Evolutionary conservation across 2,113 vertebrate genomes (phyloP), one percentile per base, ranked within the genome.

Genomic region (Apeltes quadracus): DNA sequence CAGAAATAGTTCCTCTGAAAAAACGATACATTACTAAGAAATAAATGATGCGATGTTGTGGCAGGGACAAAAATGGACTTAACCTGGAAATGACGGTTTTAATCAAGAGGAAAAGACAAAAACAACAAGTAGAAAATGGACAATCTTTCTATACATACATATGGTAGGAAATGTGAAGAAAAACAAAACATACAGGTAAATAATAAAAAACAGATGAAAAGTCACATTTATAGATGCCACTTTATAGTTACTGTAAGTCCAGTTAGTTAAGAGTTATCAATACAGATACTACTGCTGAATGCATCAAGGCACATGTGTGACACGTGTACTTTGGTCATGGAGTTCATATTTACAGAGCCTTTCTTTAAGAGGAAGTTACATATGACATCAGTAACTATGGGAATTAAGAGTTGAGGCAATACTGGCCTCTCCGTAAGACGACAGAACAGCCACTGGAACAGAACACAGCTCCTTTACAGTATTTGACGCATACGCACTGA

Each of bases 111-210:
- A 86, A 80, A 84, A 85, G 79, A 78, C 69, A 86, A 91, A 80
- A 84, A 82, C 65, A 85, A 75, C 68, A 89, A n/a, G 85, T 91
- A 91, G 71, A 91, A 92, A 90, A 92, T 92, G 90, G 88, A 90
- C 54, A 87, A 88, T 89, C 86, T 89, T 88, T 91, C 89, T 91
- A 91, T 91, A 92, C 88, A 92, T 88, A 90, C 68, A 91, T 62
- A 66, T 85, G 68, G 85, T 81, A 85, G 68, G 88, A 91, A 92
- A 88, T 78, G 53, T 84, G 63, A 80, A 79, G 53, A 43, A 56
- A 80, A 80, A 79, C 16, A 84, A 75, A 69, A 86, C 66, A 58
- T 81, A 80, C 48, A 90, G 66, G 87, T 85, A 78, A 81, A 81
- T 79, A 75, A 75, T 64, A 70, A 75, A 88, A 76, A 84, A 71